These are phyloP conservation scores for Thereva unica DNA, from an alignment of 2,888 invertebrate species.

Conservation along the genomic window DNA sequence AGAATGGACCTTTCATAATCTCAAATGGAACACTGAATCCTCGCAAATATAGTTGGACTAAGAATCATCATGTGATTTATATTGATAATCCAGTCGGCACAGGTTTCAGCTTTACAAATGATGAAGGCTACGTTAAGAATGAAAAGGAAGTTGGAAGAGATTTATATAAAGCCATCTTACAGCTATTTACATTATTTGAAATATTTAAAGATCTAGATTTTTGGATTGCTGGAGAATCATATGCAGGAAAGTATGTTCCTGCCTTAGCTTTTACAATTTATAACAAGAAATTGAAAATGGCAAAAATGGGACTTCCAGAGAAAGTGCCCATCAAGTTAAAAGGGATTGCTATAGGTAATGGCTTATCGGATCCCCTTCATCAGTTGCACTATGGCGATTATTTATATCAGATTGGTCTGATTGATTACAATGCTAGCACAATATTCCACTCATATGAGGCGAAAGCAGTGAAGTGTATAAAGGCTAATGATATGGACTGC, in stretches of 20 bases:
- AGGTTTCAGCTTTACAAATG: slow-evolving; percentile 86
- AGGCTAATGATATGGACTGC: slow-evolving; percentile 65
- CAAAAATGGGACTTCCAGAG: slow-evolving; percentile 25
- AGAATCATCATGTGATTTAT: slow-evolving; percentile 77
- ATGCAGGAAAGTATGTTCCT: slow-evolving; percentile 79
- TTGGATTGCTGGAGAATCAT: slow-evolving; percentile 88
- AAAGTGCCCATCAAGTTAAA: slow-evolving; percentile 54
- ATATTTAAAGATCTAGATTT: slow-evolving; percentile 75
- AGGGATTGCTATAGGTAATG: slow-evolving; percentile 72
- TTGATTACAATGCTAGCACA: slow-evolving; percentile 63
- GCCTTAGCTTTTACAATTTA: slow-evolving; percentile 68
- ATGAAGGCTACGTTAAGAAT: slow-evolving; percentile 76
- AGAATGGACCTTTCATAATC: slow-evolving; percentile 77
- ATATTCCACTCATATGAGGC: slow-evolving; percentile 67
- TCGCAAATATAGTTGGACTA: slow-evolving; percentile 79
- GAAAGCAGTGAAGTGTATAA: slow-evolving; percentile 64
- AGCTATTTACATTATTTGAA: slow-evolving; percentile 84
- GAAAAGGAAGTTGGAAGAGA: slow-evolving; percentile 81
- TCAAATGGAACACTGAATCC: slow-evolving; percentile 56
- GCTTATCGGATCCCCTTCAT: slow-evolving; percentile 76
- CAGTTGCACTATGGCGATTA: slow-evolving; percentile 79
- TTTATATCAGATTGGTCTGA: slow-evolving; percentile 73
- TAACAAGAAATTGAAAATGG: slow-evolving; percentile 53
- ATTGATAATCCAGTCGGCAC: slow-evolving; percentile 94
- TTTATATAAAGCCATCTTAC: slow-evolving; percentile 73